Conservation (phyloP, 2,113 vertebrate genomes). For the Nyctereutes procyonoides region DNA sequence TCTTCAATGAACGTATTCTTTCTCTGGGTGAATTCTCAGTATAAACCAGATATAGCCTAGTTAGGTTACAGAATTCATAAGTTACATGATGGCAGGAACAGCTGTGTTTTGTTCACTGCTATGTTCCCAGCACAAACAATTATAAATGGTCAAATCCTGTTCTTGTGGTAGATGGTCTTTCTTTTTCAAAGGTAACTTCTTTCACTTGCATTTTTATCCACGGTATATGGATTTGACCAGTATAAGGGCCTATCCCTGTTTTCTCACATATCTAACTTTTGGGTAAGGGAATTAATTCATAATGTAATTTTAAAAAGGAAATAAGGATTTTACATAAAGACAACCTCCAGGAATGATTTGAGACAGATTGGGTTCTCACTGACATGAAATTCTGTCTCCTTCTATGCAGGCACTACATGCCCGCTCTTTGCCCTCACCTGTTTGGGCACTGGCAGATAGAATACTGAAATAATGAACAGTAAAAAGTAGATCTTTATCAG, state of each 20-base stretch:
- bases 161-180: not conserved
- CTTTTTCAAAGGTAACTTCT: not conserved
- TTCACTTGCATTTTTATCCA: not conserved
- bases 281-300: not conserved
- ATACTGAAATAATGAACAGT: not conserved
- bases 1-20: not conserved
- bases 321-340: not conserved
- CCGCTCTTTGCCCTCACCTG: not conserved
- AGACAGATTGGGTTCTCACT: not conserved
- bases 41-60: no score
- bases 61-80: not conserved
- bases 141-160: not conserved
- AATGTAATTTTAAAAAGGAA: conserved; percentile 35
- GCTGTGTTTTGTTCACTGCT: not conserved
- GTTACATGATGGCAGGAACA: not conserved
- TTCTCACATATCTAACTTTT: not conserved
- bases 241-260: not conserved
- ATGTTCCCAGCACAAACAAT: no score
- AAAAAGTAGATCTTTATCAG: not conserved
- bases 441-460: not conserved
- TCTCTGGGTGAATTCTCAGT: not conserved
- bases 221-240: not conserved
- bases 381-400: not conserved
- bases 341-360: not conserved
- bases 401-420: not conserved